Percentiles rank a stretch among this genome's conserved stretches.
Conservation (phyloP, 53 echinoderm and acorn worm genomes). For the Luidia sarsii region DNA sequence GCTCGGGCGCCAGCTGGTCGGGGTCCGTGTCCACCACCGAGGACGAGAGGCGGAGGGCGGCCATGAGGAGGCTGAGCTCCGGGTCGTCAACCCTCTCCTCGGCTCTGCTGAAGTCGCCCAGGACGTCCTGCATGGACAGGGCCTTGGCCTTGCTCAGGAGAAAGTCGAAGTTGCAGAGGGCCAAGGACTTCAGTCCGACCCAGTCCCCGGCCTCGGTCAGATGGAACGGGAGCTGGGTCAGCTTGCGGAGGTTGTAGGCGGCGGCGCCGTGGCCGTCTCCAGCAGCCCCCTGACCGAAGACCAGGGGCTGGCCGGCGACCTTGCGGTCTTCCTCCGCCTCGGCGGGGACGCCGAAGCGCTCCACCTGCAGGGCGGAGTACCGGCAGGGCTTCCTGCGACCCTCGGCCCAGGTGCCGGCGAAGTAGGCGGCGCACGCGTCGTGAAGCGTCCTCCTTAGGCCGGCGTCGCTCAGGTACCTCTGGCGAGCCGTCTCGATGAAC, state of each 20-base stretch:
- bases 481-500: slow-evolving; percentile 58
- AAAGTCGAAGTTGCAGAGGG: slow-evolving; percentile 54
- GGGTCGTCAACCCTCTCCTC: slow-evolving; percentile 29
- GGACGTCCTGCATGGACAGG: slow-evolving; percentile 38
- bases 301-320: slow-evolving; percentile 44
- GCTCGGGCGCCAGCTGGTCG: slow-evolving; percentile 39
- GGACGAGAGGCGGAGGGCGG: slow-evolving; percentile 43
- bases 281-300: neutral
- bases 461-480: slow-evolving; percentile 48
- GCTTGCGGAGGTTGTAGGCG: slow-evolving; percentile 52
- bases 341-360: slow-evolving; percentile 36
- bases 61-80: slow-evolving; percentile 10
- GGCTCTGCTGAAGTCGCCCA: slow-evolving; percentile 40
- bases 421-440: slow-evolving; percentile 32
- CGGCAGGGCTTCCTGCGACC: slow-evolving; percentile 44
- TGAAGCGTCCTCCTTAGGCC: slow-evolving; percentile 21
- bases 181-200: slow-evolving; percentile 13
- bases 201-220: slow-evolving; percentile 30
- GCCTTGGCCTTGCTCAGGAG: slow-evolving; percentile 43
- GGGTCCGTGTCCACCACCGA: slow-evolving; percentile 37
- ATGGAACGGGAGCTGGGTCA: slow-evolving; percentile 52
- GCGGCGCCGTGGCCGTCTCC: neutral
- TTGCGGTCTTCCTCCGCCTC: slow-evolving; percentile 53
- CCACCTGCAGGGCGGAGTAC: slow-evolving; percentile 38
- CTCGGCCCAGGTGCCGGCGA: slow-evolving; percentile 36